Conservation (phyloP, 92 coral and sea anemone species). For the Epizoanthus stellaris region DNA sequence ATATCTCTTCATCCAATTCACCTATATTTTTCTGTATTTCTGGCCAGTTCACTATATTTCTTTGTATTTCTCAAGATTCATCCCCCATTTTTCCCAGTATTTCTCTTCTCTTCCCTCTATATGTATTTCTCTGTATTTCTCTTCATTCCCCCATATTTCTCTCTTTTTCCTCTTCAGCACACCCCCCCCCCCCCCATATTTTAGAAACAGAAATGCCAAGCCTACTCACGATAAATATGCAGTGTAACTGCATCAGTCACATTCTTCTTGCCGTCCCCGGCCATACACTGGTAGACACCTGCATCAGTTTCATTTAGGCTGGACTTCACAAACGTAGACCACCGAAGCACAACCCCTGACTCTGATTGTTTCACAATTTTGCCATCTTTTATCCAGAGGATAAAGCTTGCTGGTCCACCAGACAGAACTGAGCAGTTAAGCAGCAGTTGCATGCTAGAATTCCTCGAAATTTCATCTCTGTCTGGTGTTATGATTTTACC, state of each 20-base stretch:
- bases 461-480: not conserved
- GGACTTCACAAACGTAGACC: slow-evolving; percentile 9
- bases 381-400: slow-evolving; percentile 29
- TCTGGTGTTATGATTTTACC: slow-evolving; percentile 30
- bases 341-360: not conserved
- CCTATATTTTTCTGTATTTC: no score
- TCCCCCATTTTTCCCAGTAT: no score
- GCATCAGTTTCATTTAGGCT: slow-evolving; percentile 17
- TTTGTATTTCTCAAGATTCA: no score
- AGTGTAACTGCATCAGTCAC: slow-evolving; percentile 3
- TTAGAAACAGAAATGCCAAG: not conserved
- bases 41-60: no score
- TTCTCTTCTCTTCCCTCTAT: no score
- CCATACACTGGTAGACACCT: slow-evolving; percentile 15
- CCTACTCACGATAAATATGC: slow-evolving; percentile 9
- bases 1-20: no score
- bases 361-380: slow-evolving; percentile 19
- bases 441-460: not conserved
- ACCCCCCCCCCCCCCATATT: not conserved
- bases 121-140: no score
- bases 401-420: slow-evolving; percentile 21
- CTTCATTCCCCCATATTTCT: no score
- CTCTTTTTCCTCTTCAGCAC: not conserved
- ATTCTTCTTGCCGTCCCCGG: slow-evolving; percentile 11
- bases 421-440: slow-evolving; percentile 21